Evolutionary conservation across 2,113 vertebrate genomes (phyloP), one percentile per base, ranked within the genome.

Genomic region (Parus major): DNA sequence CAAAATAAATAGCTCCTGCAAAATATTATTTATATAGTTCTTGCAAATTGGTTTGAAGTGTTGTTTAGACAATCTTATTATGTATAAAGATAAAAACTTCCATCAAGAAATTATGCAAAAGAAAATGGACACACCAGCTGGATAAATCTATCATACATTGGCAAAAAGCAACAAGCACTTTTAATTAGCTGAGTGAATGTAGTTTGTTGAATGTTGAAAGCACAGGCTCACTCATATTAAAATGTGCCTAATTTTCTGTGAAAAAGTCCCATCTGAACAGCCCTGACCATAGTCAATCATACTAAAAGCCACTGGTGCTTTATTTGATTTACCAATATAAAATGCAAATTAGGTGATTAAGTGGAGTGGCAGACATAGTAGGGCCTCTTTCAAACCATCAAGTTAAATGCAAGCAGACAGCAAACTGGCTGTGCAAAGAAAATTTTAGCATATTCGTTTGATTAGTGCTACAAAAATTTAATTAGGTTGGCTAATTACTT

Each of bases 271-370:
- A 98, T 99, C 98, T 98, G 99, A 99, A 98, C 98, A 98, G 98
- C 98, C 98, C 98, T 98, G 99, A 98, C 98, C 98, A 98, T 98
- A 99, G 99, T 99, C 99, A 99, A 99, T 99, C 99, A 99, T 98
- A 98, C 98, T 99, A 99, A 99, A 99, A 99, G 99, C 99, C 98
- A 98, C 96, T 98, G 99, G 98, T 99, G 99, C 99, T 99, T 99
- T 99, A 99, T 99, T 99, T 99, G 99, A 99, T 99, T 99, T 99
- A 99, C 99, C 99, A 99, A 99, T 99, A 99, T 99, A 99, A 99
- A 99, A 99, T 99, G 99, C 99, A 99, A 99, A 99, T 99, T 92
- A 99, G 98, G 98, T 99, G 99, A 98, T 99, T 99, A 99, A 99
- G 98, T 99, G 98, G 99, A 99, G 99, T 99, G 98, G 98, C 98